Conservation (phyloP, 2,888 invertebrate species). For the Cephalotes varians region DNA sequence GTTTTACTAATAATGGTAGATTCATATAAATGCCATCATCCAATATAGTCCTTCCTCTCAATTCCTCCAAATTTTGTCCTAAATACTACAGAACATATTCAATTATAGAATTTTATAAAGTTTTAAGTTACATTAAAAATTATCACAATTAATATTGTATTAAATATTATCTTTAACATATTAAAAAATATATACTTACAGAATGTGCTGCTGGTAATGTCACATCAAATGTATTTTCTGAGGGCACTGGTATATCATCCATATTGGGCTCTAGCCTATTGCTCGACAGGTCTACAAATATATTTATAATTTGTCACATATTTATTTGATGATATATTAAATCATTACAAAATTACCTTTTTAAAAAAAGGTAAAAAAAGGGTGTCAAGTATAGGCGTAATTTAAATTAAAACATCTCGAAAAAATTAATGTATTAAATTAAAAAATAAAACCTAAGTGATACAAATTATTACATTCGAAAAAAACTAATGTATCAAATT, state of each 20-base stretch:
- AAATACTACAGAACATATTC: conserved; percentile 86
- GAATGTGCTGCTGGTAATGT: conserved; percentile 88
- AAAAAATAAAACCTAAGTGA: too few species aligned
- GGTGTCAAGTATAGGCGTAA: too few species aligned
- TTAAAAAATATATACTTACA: conserved; percentile 78
- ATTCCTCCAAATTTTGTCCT: conserved; percentile 88
- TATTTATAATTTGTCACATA: not conserved
- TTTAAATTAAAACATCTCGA: too few species aligned
- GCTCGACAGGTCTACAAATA: conserved; percentile 15
- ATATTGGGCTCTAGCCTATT: conserved; percentile 21
- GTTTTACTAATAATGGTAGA: conserved; percentile 88
- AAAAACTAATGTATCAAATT: too few species aligned
- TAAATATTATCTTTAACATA: not conserved
- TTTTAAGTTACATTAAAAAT: conserved; percentile 18
- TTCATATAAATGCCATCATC: conserved; percentile 87
- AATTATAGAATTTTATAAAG: conserved; percentile 6
- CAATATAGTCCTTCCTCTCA: conserved; percentile 89
- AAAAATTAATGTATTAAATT: too few species aligned
- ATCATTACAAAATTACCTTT: too few species aligned
- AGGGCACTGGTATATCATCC: conserved; percentile 44
- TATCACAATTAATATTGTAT: not conserved
- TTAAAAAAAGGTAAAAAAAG: too few species aligned
- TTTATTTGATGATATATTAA: not conserved
- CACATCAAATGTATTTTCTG: conserved; percentile 85
- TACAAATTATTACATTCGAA: too few species aligned